Percentiles rank a stretch among this genome's conserved stretches.
Conservation (phyloP, 1,140 invertebrate genomes). For the Neotoxoptera formosana region DNA sequence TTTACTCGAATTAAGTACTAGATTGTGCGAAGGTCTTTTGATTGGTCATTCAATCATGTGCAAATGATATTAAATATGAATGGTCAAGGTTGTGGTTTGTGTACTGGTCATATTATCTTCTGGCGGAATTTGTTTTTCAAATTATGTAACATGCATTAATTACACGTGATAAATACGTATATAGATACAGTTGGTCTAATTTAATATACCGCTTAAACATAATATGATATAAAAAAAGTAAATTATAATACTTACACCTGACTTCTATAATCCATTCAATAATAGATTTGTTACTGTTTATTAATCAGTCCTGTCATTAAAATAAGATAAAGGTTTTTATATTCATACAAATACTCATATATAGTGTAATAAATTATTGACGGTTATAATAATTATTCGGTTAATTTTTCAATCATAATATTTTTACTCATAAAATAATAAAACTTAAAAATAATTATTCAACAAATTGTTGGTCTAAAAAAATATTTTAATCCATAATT, state of each 20-base stretch:
- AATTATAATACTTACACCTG: not conserved
- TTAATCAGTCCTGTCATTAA: not conserved
- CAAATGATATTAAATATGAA: conserved; percentile 17
- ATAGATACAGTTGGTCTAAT: not conserved
- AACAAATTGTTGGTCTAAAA: not conserved
- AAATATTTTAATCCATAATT: not conserved
- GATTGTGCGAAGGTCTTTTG: conserved; percentile 17
- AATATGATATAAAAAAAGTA: not conserved
- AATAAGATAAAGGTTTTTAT: too few species aligned
- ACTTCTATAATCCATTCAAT: not conserved
- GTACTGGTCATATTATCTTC: conserved; percentile 15
- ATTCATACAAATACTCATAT: not conserved
- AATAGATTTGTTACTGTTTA: not conserved
- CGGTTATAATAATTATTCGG: not conserved
- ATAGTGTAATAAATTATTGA: not conserved
- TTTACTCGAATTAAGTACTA: not conserved
- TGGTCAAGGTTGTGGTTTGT: conserved; percentile 16
- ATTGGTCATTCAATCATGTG: not conserved
- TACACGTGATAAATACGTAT: not conserved
- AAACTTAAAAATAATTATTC: not conserved
- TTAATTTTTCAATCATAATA: not conserved
- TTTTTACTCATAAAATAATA: not conserved
- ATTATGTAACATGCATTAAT: not conserved
- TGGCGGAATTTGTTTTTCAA: not conserved
- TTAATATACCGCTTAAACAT: not conserved